Evolutionary conservation across 2,888 invertebrate genomes (phyloP), one percentile per base, ranked within the genome.

Genomic region (Dicranocentrus wangi): DNA sequence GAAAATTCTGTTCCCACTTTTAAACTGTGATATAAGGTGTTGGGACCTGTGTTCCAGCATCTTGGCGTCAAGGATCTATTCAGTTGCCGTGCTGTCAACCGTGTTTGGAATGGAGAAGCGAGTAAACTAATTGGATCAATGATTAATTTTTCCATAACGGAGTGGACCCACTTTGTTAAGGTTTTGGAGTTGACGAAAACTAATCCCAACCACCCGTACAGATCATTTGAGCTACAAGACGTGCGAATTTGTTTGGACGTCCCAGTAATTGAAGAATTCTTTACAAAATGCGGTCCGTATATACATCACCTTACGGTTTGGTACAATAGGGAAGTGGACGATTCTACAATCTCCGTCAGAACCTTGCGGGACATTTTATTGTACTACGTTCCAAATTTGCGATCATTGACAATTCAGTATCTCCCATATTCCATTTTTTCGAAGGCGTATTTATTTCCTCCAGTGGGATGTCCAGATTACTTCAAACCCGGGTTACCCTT

Each of bases 191-290:
- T 84, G 10, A 84, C 80, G 17, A 71, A 65, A 42, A 21, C 53
- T n/a, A 58, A 75, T 27, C 72, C 71, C n/a, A 70, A 28, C 51
- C 81, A 81, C 23, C 84, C 84, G 15, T 84, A 76, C 39, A 42
- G 82, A 25, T 63, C 82, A 1, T 84, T 84, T 69, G 84, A 81
- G 53, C 66, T 84, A 13, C 81, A 81, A 75, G 81, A 81, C 28
- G 78, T 84, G 0, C 65, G 25, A 0, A 71, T 84, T 2, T 61
- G 75, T n/a, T 53, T 84, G 42, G 81, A 84, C 21, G 32, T 43
- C 25, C 70, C 75, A 5, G 27, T 51, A 42, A 75, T 71, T 5
- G 65, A 76, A 8, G 32, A 70, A 15, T 78, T 77, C 23, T 78
- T 84, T 21, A 43, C 72, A 15, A 69, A 68, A 2, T 77, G 80